Base-by-base conservation (phyloP, 2,888 invertebrate species). In the Isotomurus palustris region DNA sequence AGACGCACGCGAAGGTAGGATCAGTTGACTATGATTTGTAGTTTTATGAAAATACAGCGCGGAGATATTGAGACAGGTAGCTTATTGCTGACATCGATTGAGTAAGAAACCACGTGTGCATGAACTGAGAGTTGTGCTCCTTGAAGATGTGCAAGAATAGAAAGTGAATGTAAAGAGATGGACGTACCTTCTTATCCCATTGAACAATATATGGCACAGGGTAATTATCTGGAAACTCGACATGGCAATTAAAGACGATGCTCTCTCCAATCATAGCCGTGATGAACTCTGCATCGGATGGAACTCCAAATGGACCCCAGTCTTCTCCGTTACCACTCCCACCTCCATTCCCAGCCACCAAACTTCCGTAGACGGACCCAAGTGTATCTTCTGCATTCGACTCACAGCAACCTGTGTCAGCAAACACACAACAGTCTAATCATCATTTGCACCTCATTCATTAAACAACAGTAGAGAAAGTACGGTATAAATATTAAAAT, bases 131-230 rank as follows among this genome's bases (percentile, higher is more conserved):
- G 32, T 32, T 32, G 8, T 8, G 14, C 32, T 32, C 32, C 8
- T 32, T 32, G 14, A 32, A 14, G 14, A 10, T 10, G 8, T 32
- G 14, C 8, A 32, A 32, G 32, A 32, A 32, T 32, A 32, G 32
- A 32, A 32, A 32, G 32, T 8, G 14, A 8, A 32, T 8, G 32
- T 32, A 10, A 14, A 32, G 32, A 8, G 8, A 32, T 32, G 14
- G 32, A 32, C 88, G 87, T 88, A 91, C 91, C 89, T 93, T 91
- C 87, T 94, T 95, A 86, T 91, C 91, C 95, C 95, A 96, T 84
- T 93, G 92, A 79, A 95, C 87, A 82, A 95, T 92, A 83, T 93
- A 93, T 80, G 93, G 91, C 82, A 92, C 91, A 76, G 91, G 89
- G 80, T 90, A 87, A 80, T 91, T 89, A 79, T 91, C 89, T 78